Evolutionary conservation across 2,113 vertebrate species (phyloP).

Genomic region (Tupaia chinensis): DNA sequence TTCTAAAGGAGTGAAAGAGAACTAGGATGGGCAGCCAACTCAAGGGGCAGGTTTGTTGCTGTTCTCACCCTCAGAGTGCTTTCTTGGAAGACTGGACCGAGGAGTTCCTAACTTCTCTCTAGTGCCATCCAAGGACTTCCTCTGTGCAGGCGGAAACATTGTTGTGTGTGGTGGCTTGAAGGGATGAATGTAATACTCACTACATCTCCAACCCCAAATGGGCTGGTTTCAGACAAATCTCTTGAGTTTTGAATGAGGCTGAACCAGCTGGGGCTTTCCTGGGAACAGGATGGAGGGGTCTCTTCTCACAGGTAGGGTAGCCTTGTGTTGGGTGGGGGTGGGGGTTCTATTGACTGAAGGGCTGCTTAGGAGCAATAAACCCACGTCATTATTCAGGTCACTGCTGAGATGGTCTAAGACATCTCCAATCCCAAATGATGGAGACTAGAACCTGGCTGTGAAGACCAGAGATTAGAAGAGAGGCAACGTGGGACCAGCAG

Average conservation of each 20-base stretch:
- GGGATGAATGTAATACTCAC: not conserved
- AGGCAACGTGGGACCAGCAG: not conserved
- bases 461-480: not conserved
- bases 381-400: not conserved
- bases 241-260: not conserved
- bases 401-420: not conserved
- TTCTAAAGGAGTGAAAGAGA: not conserved
- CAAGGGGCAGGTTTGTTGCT: not conserved
- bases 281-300: not conserved
- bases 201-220: not conserved
- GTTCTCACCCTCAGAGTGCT: not conserved
- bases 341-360: not conserved
- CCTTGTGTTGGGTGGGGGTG: no score
- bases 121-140: not conserved
- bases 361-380: slow-evolving; percentile 17
- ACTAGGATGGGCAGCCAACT: not conserved
- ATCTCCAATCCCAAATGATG: not conserved
- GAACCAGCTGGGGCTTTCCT: not conserved
- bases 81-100: not conserved
- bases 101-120: not conserved
- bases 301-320: not conserved
- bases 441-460: not conserved
- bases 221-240: slow-evolving; percentile 10
- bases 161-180: not conserved
- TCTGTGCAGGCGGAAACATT: not conserved